Conservation (phyloP, 2,113 vertebrate genomes). For the Gobiocypris rarus region DNA sequence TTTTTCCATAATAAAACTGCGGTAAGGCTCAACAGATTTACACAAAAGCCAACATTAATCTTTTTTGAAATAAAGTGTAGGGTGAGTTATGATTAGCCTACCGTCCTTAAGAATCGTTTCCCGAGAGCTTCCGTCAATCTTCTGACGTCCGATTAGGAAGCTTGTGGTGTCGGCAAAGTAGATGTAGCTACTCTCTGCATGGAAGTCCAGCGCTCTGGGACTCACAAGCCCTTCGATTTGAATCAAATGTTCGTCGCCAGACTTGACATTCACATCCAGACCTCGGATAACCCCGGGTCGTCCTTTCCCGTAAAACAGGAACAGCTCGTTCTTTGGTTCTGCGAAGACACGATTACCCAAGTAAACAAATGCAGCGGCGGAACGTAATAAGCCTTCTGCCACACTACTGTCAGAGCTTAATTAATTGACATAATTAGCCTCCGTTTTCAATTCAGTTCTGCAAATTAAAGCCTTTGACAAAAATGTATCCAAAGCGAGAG, state of each 20-base stretch:
- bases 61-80: not conserved
- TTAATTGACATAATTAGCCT: conserved; percentile 76
- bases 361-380: conserved; percentile 56
- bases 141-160: conserved; percentile 87
- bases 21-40: not conserved
- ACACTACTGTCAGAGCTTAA: conserved; percentile 70
- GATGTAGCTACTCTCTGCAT: conserved; percentile 82
- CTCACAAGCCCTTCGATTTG: conserved; percentile 86
- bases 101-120: conserved; percentile 89
- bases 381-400: conserved; percentile 69
- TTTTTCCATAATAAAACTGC: not conserved
- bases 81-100: conserved; percentile 61
- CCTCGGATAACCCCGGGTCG: conserved; percentile 86
- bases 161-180: conserved; percentile 90
- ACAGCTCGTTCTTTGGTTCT: conserved; percentile 88
- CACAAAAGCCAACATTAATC: conserved; percentile 1
- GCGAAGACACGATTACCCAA: conserved; percentile 76
- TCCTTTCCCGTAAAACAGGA: conserved; percentile 90
- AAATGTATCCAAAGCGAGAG: conserved; percentile 69
- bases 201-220: conserved; percentile 86
- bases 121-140: conserved; percentile 83
- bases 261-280: conserved; percentile 84
- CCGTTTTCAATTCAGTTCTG: conserved; percentile 67
- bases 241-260: conserved; percentile 85
- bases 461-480: conserved; percentile 73